phyloP scores from a whole-genome alignment of 2,113 vertebrate genomes.

The Orycteropus afer region DNA sequence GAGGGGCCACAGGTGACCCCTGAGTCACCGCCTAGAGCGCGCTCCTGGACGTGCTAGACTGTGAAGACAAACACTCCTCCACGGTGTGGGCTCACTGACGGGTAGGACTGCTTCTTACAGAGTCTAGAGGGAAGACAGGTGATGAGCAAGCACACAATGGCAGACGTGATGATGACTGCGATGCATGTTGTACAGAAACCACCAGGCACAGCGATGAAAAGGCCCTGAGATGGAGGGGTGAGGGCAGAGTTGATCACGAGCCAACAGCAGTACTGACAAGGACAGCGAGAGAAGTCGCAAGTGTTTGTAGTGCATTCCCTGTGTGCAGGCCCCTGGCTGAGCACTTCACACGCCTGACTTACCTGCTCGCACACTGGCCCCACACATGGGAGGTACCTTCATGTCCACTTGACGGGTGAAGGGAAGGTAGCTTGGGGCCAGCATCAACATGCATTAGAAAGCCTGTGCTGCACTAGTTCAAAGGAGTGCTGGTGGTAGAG shows the following conservation, averaged over 20 bases:
- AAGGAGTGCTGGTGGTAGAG: too few relatives aligned
- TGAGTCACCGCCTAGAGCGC: not conserved
- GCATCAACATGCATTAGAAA: not conserved
- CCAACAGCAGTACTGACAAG: not conserved
- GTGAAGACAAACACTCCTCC: not conserved
- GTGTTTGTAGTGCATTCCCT: not conserved
- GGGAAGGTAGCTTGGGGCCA: not conserved
- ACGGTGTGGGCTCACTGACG: not conserved
- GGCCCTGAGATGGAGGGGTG: too few relatives aligned
- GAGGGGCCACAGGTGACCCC: not conserved
- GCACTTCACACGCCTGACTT: not conserved
- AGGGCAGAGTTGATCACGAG: not conserved
- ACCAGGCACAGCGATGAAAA: not conserved
- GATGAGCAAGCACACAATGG: not conserved
- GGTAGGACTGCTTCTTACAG: not conserved
- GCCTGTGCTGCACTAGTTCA: not conserved
- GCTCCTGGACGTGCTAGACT: not conserved
- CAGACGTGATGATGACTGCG: not conserved
- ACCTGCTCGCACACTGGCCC: not conserved
- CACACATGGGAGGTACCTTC: not conserved
- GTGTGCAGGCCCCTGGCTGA: not conserved
- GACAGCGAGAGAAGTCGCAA: rapidly evolving
- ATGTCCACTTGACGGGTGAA: not conserved
- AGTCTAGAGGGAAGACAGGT: not conserved
- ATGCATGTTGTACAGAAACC: not conserved